phyloP scores from a whole-genome alignment of 2,113 vertebrate species.

The Psittacula cyanocephala region DNA sequence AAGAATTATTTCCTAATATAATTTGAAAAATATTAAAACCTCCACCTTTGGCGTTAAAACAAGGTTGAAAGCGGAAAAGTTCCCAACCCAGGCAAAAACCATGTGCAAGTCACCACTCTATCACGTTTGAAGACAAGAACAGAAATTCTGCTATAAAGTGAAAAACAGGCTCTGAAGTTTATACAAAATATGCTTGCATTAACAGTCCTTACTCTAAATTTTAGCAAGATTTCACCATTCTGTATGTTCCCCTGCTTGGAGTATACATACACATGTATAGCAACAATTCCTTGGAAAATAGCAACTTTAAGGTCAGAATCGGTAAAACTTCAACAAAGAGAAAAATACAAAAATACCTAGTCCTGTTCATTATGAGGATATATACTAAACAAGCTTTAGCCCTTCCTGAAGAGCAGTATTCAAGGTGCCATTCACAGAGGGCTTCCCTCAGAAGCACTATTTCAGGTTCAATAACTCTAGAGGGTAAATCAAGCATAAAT shows the following conservation, averaged over 20 bases:
- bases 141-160: background rate
- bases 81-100: background rate
- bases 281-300: background rate
- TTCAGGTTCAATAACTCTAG: background rate
- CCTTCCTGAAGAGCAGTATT: background rate
- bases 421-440: background rate
- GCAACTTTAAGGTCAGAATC: background rate
- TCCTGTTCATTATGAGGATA: background rate
- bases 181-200: background rate
- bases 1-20: background rate
- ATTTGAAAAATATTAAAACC: background rate
- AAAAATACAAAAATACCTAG: background rate
- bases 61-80: background rate
- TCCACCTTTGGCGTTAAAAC: background rate
- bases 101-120: background rate
- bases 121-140: background rate
- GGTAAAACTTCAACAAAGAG: background rate
- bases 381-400: background rate
- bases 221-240: background rate
- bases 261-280: rapidly evolving
- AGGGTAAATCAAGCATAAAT: background rate
- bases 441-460: background rate
- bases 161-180: background rate
- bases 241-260: background rate
- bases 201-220: background rate